phyloP scores from a whole-genome alignment of 2,113 vertebrate species.

The Varanus komodoensis region DNA sequence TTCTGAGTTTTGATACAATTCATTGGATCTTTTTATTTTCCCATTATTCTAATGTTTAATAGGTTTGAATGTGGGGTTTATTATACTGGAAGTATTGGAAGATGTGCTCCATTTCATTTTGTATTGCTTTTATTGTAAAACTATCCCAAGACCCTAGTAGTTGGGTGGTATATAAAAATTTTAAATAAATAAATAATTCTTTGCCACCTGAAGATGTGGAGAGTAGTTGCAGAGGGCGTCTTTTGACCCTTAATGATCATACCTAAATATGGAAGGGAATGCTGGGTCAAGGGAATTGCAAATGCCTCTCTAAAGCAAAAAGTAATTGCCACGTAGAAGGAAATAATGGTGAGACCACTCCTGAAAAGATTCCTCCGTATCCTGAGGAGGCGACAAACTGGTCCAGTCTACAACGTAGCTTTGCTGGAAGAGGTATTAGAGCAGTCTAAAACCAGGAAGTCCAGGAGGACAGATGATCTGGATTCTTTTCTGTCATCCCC shows the following conservation, averaged over 20 bases:
- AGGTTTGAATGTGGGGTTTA: no score
- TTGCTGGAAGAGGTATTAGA: neutral
- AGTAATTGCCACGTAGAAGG: neutral
- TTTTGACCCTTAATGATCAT: neutral
- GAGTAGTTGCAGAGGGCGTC: neutral
- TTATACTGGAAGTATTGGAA: no score
- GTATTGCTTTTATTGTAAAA: no score
- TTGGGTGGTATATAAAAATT: no score
- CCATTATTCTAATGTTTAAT: no score
- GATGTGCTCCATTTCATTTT: no score
- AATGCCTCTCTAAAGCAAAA: neutral
- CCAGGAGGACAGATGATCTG: neutral
- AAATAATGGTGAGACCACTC: neutral
- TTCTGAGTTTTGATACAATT: neutral
- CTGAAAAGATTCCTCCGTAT: neutral
- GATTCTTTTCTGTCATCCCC: neutral
- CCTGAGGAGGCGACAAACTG: neutral
- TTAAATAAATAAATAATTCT: no score
- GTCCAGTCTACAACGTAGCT: neutral
- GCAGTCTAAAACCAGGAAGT: neutral
- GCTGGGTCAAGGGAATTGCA: neutral
- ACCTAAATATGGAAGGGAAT: neutral
- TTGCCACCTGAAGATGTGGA: neutral
- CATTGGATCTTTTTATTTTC: neutral
- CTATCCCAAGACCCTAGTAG: no score